A percentile compares a stretch with the other conserved stretches of the same genome.
Evolutionary conservation across 2,113 vertebrate genomes (phyloP).

Genomic region (Artemisiospiza belli): DNA sequence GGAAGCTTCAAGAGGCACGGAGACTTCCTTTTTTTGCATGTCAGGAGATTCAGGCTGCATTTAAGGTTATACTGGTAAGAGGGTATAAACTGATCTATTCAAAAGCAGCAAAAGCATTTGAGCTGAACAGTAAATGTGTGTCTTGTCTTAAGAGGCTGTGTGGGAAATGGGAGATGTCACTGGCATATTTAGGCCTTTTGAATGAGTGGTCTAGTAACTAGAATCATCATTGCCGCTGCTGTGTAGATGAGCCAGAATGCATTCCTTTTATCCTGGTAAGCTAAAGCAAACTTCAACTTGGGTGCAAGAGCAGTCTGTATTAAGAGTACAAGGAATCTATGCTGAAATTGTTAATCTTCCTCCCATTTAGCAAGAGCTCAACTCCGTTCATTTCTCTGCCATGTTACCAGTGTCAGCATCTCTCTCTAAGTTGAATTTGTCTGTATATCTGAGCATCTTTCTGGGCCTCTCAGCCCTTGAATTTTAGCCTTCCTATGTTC

Average conservation of each 20-base stretch:
- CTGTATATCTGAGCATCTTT: neutral
- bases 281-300: neutral
- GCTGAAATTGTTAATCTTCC: neutral
- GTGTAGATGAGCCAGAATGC: neutral
- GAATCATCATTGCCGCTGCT: neutral
- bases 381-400: neutral
- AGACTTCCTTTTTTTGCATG: neutral
- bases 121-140: neutral
- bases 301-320: neutral
- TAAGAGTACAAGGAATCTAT: neutral
- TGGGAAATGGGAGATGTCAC: constrained; percentile 3
- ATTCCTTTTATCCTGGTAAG: neutral
- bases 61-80: constrained; percentile 4
- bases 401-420: rapidly evolving
- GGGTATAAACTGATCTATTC: neutral
- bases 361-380: neutral
- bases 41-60: neutral
- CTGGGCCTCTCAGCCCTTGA: neutral
- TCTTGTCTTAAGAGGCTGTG: constrained; percentile 10
- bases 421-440: neutral
- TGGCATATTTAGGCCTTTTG: neutral
- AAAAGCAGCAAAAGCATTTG: neutral
- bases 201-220: neutral
- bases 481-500: neutral
- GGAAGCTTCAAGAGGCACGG: neutral